A percentile compares a stretch with the other conserved stretches of the same genome.
Evolutionary conservation across 2,888 invertebrate species (phyloP).

Genomic region (Plagodis dolabraria): DNA sequence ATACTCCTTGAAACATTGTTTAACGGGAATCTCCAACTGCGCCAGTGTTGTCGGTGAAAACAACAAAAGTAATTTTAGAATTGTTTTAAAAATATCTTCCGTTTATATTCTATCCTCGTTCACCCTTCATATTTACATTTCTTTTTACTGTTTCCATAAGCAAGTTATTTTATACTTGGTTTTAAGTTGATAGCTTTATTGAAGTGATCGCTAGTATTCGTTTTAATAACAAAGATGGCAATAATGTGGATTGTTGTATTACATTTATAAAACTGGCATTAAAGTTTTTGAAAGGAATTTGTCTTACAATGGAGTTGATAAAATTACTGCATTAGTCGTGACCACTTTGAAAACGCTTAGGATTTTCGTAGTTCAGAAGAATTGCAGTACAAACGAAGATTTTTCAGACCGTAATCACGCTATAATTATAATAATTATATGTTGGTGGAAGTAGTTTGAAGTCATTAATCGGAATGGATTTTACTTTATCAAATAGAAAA

Average conservation of each 20-base stretch:
- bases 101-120: slow-evolving; percentile 2
- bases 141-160: too few relatives aligned
- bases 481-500: too few relatives aligned
- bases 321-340: slow-evolving; percentile 60
- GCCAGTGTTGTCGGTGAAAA: slow-evolving; percentile 14
- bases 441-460: background rate
- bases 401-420: slow-evolving; percentile 37
- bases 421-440: slow-evolving; percentile 20
- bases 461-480: too few relatives aligned
- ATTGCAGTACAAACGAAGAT: slow-evolving; percentile 53
- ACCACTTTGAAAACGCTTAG: slow-evolving; percentile 46
- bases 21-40: slow-evolving; percentile 24
- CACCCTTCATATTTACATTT: too few relatives aligned
- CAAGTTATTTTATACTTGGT: too few relatives aligned
- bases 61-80: slow-evolving; percentile 3
- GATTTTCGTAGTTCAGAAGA: slow-evolving; percentile 47
- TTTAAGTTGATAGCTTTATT: too few relatives aligned
- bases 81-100: slow-evolving; percentile 7
- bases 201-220: too few relatives aligned
- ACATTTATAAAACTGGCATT: slow-evolving; percentile 34
- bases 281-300: slow-evolving; percentile 51
- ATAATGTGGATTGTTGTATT: too few relatives aligned
- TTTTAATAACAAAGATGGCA: too few relatives aligned
- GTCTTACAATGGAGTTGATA: slow-evolving; percentile 53
- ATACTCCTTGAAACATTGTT: slow-evolving; percentile 20